Evolutionary conservation across 1,140 invertebrate genomes (phyloP), one percentile per base, ranked within the genome.

Genomic region (Hylyphantes graminicola): DNA sequence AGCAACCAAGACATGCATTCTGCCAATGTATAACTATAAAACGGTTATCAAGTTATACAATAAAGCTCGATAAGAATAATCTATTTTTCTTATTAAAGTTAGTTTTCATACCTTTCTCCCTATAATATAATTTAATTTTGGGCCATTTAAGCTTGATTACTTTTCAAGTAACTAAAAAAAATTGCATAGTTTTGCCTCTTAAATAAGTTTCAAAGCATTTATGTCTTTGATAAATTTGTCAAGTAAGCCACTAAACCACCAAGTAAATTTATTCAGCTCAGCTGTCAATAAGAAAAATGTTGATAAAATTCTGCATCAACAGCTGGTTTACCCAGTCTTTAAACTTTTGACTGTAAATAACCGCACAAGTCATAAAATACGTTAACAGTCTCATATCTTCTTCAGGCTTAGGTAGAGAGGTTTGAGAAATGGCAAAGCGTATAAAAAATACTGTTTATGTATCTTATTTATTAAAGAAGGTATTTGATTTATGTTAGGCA

Each of bases 311-410:
- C 72, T 57, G 53, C 72, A 57, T 57, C 17, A n/a, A 21, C 35
- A n/a, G 72, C 54, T 57, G 54, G 55, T 74, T 74, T 57, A 12
- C 4, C 8, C 21, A 55, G 55, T 57, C 35, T 21, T 74, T 55
- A 74, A 74, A 74, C 35, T 74, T 74, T 53, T 13, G 51, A 57
- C 72, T 78, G 65, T 65, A 65, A 78, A 64, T 55, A 78, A 78
- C 76, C 76, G 51, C 76, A 63, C 21, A 55, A 78, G 76, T 53
- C 54, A 78, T 78, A 78, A 78, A 78, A 78, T 64, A 78, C 76
- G 63, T 78, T 78, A 78, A 78, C 76, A 64, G 63, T 65, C 76
- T 35, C 63, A 19, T 78, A 67, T 78, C 76, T 78, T 48, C 63
- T 78, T 65, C 51, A 19, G 63, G 61, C 57, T 67, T 63, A 67